Conservation (phyloP, 2,113 vertebrate genomes). For the Zosterops hypoxanthus region DNA sequence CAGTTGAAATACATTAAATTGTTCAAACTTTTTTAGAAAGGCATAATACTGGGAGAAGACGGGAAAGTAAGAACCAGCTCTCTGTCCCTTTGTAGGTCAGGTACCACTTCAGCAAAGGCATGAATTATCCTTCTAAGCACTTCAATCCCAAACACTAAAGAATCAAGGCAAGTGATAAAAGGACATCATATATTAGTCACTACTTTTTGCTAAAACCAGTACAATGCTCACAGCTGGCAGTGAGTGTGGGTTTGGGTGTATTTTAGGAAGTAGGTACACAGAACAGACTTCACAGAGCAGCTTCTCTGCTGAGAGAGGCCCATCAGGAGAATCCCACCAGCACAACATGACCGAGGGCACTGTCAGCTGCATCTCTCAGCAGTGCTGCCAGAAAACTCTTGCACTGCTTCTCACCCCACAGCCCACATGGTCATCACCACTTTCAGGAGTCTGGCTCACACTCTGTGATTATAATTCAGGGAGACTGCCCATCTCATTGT, state of each 20-base stretch:
- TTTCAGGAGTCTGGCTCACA: background rate
- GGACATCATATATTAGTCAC: background rate
- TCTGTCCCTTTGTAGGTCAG: background rate
- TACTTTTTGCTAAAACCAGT: background rate
- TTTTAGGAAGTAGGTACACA: background rate
- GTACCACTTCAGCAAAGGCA: background rate
- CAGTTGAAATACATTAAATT: background rate
- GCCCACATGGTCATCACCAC: background rate
- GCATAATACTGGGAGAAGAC: background rate
- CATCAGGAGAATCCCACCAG: background rate
- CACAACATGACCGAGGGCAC: no score
- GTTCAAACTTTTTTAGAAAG: background rate
- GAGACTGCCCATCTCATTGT: background rate
- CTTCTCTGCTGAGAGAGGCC: background rate
- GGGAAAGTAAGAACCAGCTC: background rate
- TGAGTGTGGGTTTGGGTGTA: background rate
- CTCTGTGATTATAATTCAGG: background rate
- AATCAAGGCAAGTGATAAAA: background rate
- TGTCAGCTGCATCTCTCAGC: background rate
- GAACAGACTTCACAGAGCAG: background rate
- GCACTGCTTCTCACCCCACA: background rate
- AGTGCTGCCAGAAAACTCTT: background rate
- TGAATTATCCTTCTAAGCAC: background rate
- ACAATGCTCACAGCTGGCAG: background rate
- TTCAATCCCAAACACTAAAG: background rate